Percentiles rank a stretch among this genome's conserved stretches.
Conservation (phyloP, 2,797 vertebrate genomes). For the Paratrypauchen microcephalus region DNA sequence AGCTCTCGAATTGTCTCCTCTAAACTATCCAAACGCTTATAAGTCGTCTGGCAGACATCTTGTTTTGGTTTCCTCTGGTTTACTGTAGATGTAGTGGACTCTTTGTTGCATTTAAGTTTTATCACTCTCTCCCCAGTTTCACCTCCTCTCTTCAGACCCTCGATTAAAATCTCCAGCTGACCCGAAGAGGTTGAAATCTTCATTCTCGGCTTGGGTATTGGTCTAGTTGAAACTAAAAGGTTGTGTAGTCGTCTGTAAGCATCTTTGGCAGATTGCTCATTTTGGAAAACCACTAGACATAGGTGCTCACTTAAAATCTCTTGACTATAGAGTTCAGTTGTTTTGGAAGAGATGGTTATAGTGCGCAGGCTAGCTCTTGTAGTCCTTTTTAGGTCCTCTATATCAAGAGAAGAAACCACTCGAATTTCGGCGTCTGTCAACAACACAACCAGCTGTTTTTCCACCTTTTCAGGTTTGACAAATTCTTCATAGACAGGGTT, state of each 20-base stretch:
- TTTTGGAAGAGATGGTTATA: conserved; percentile 33
- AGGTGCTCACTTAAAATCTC: conserved; percentile 40
- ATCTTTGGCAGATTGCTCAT: conserved; percentile 27
- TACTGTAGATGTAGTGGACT: conserved; percentile 1
- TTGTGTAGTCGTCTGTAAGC: conserved; percentile 49
- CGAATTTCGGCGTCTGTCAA: conserved; percentile 42
- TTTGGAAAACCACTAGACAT: conserved; percentile 31
- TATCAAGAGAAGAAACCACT: conserved; percentile 40
- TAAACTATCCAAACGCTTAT: conserved; percentile 84
- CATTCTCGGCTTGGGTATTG: conserved; percentile 49
- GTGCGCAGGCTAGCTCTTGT: conserved; percentile 38
- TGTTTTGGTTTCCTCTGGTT: conserved; percentile 27
- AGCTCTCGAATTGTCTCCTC: conserved; percentile 91
- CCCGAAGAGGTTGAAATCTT: conserved; percentile 21
- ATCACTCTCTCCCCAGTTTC: conserved; percentile 58
- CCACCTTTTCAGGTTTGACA: conserved; percentile 35
- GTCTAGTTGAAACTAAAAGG: conserved; percentile 33
- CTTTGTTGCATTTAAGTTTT: conserved; percentile 20
- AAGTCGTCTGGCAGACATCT: conserved; percentile 79
- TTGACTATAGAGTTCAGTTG: conserved; percentile 24
- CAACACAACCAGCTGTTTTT: conserved; percentile 48
- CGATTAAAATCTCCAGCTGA: conserved; percentile 41
- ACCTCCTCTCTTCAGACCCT: conserved; percentile 57
- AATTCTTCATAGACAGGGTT: conserved; percentile 22
- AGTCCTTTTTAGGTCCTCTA: conserved; percentile 27